Evolutionary conservation across 2,113 vertebrate genomes (phyloP).

Genomic region (Cygnus atratus): DNA sequence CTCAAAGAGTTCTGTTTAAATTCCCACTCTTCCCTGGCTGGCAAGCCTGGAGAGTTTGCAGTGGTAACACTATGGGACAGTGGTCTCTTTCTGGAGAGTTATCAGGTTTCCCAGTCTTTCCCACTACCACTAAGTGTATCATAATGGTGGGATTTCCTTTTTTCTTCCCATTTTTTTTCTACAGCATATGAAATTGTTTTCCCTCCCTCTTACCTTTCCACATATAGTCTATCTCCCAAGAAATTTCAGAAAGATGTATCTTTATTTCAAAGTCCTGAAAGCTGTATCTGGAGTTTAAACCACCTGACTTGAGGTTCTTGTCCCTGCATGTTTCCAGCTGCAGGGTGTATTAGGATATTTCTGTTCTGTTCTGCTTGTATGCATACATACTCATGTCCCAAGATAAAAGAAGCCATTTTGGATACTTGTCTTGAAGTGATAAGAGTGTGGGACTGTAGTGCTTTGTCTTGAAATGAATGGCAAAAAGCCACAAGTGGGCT

Average conservation of each 20-base stretch:
- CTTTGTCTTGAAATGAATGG: neutral
- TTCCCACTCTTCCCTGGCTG: neutral
- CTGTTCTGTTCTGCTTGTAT: neutral
- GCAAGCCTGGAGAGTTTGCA: neutral
- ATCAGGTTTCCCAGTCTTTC: neutral
- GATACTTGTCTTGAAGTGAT: neutral
- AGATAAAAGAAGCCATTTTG: neutral
- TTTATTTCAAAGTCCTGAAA: neutral
- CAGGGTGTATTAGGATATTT: neutral
- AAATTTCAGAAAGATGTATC: neutral
- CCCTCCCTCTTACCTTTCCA: neutral
- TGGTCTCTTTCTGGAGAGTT: neutral
- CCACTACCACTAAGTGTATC: neutral
- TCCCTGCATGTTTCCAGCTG: neutral
- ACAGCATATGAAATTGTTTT: neutral
- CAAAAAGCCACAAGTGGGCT: neutral
- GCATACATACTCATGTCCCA: too few relatives aligned
- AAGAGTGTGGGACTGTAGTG: neutral
- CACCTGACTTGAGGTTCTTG: neutral
- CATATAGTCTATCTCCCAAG: neutral
- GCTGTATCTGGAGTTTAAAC: neutral
- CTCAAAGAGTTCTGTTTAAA: neutral
- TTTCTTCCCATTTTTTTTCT: neutral
- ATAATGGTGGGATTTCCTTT: neutral
- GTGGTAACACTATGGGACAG: neutral